Conservation (phyloP, 2,797 vertebrate species). For the Paramormyrops hopkinsi region DNA sequence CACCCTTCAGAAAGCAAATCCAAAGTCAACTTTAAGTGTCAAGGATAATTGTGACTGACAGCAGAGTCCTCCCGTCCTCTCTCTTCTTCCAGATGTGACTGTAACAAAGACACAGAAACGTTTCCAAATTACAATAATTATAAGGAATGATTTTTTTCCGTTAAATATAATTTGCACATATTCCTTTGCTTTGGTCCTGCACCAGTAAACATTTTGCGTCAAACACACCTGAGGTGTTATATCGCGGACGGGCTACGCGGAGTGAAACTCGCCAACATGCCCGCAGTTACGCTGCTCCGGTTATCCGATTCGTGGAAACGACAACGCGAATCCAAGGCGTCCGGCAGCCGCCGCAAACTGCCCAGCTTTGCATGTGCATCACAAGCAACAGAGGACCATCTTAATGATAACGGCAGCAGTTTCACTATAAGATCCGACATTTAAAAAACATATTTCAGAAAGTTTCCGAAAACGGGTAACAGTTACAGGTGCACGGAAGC, state of each 20-base stretch:
- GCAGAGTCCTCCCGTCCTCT: not conserved
- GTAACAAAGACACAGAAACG: not conserved
- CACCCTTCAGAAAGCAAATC: not conserved
- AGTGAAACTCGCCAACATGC: not conserved
- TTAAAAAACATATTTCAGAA: not conserved
- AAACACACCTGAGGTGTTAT: not conserved
- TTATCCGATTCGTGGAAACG: not conserved
- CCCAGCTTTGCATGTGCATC: constrained; percentile 25
- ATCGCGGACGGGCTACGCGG: not conserved
- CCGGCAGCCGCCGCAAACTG: not conserved
- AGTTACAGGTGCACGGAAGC: not conserved
- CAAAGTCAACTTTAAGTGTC: not conserved
- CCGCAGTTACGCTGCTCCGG: not conserved
- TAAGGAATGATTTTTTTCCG: not conserved
- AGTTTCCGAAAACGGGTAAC: not conserved
- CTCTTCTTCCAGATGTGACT: not conserved
- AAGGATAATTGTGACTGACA: not conserved
- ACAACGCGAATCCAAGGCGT: not conserved
- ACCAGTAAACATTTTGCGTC: not conserved
- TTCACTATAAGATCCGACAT: not conserved
- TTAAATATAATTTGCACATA: not conserved
- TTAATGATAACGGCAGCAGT: not conserved
- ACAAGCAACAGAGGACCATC: not conserved
- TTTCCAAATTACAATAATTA: not conserved
- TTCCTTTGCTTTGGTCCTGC: not conserved